Evolutionary conservation across 2,888 invertebrate species (phyloP), one percentile per base, ranked within the genome.

Genomic region (Lepidochrysops patricia): DNA sequence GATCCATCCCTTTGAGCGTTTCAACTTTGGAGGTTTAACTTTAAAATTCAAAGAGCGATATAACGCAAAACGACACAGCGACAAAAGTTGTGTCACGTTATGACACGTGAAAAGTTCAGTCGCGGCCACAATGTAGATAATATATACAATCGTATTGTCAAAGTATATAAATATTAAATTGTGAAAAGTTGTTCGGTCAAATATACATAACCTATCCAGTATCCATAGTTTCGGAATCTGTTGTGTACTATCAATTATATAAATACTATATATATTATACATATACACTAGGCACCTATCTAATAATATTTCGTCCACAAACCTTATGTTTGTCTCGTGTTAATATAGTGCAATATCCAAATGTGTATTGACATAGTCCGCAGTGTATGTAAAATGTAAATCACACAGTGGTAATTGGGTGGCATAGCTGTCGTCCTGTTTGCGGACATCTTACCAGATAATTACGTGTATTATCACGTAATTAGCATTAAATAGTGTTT

Each of bases 331-430:
- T 29, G 4, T 29, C 29, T 43, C 2, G 9, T 43, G 19, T 19
- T 23, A 43, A 43, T 23, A 19, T 19, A 23, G 19, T 15, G 26
- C 52, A 52, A 29, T 27, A 52, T 52, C 15, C 29, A 26, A 26
- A 52, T 15, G 50, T 13, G 15, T 52, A 29, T 52, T 52, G 52
- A 19, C 26, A 7, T 13, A 29, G 27, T 26, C 13, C 26, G 4
- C 27, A 29, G 29, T 52, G 27, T 27, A 29, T 52, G 52, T 52
- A 52, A 52, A 52, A 52, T 52, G 52, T 52, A 52, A 52, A 52
- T 52, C 29, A 52, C 43, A 43, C 19, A 43, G 19, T 19, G 43
- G 9, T 43, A 43, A 43, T 43, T 43, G 43, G 43, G 43, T 43
- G 43, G 43, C 43, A 43, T 43, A 9, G 9, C 43, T 23, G 43